phyloP scores from a whole-genome alignment of 2,888 invertebrate genomes.

The Creontiades dilutus region DNA sequence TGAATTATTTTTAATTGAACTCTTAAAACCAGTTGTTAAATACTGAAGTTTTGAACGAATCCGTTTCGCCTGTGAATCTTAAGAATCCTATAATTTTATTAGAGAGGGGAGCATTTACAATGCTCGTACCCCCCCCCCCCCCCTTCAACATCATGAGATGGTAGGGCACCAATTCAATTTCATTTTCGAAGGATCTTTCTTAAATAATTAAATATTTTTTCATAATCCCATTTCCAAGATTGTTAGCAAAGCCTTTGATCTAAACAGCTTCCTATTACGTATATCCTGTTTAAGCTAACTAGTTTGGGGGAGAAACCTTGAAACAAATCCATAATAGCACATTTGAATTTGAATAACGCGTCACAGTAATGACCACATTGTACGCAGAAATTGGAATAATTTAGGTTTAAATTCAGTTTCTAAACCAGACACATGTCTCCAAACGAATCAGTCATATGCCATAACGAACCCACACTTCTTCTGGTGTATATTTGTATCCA shows the following conservation, averaged over 20 bases:
- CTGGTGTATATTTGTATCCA: neutral
- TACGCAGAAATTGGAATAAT: too few relatives aligned
- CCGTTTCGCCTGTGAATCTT: neutral
- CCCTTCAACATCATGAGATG: neutral
- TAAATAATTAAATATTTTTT: constrained; percentile 35
- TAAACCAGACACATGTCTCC: neutral
- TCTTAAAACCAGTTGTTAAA: neutral
- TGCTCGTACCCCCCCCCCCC: neutral
- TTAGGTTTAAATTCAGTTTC: neutral
- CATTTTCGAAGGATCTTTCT: constrained; percentile 19
- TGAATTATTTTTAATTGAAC: neutral
- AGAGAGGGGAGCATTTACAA: neutral
- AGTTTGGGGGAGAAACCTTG: too few relatives aligned
- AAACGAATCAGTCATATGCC: constrained; percentile 3
- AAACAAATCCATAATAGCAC: too few relatives aligned
- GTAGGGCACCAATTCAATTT: neutral
- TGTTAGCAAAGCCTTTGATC: constrained; percentile 23
- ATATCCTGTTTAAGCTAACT: too few relatives aligned
- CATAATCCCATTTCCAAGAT: neutral
- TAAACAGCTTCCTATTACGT: neutral
- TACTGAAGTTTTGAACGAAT: neutral
- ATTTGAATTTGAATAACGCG: too few relatives aligned
- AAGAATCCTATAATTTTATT: neutral
- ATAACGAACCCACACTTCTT: neutral
- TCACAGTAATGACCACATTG: too few relatives aligned